Evolutionary conservation across 2,888 invertebrate genomes (phyloP).

Genomic region (Macrosoma leucophasiata): DNA sequence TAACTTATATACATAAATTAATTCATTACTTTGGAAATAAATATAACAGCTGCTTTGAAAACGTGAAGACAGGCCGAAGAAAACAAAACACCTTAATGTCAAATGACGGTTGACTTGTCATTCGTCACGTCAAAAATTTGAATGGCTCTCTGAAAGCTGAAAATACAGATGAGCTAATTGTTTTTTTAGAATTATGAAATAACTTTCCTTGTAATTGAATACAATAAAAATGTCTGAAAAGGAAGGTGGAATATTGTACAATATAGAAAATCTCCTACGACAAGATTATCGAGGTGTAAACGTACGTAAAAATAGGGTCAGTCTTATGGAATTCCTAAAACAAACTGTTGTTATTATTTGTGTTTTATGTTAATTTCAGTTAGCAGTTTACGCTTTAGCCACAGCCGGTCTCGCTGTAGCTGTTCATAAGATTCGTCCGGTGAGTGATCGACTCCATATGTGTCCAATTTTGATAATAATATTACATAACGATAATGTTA

Average conservation of each 20-base stretch:
- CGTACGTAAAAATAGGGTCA: slow-evolving; percentile 40
- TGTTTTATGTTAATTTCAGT: slow-evolving; percentile 53
- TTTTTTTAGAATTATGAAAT: slow-evolving; percentile 43
- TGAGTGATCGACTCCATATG: slow-evolving; percentile 41
- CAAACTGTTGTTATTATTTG: slow-evolving; percentile 6
- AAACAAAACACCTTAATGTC: too few species aligned
- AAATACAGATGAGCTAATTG: slow-evolving; percentile 57
- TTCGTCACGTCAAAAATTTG: too few species aligned
- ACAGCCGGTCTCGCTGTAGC: slow-evolving; percentile 72
- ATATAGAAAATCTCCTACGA: slow-evolving; percentile 48
- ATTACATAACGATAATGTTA: slow-evolving; percentile 49
- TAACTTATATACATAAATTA: too few species aligned
- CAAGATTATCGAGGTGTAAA: slow-evolving; percentile 69
- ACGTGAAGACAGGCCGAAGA: too few species aligned
- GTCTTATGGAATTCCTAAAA: slow-evolving; percentile 8
- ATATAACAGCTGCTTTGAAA: too few species aligned
- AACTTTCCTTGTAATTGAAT: slow-evolving; percentile 26
- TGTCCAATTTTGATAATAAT: slow-evolving; percentile 25
- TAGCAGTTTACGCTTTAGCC: slow-evolving; percentile 76
- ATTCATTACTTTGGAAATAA: too few species aligned
- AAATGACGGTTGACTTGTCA: too few species aligned
- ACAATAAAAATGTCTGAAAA: slow-evolving; percentile 47
- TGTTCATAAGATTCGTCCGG: slow-evolving; percentile 76
- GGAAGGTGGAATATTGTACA: slow-evolving; percentile 47
- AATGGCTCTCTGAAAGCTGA: too few species aligned